phyloP scores from a whole-genome alignment of 2,888 invertebrate genomes.

The Pristionchus japonicus region DNA sequence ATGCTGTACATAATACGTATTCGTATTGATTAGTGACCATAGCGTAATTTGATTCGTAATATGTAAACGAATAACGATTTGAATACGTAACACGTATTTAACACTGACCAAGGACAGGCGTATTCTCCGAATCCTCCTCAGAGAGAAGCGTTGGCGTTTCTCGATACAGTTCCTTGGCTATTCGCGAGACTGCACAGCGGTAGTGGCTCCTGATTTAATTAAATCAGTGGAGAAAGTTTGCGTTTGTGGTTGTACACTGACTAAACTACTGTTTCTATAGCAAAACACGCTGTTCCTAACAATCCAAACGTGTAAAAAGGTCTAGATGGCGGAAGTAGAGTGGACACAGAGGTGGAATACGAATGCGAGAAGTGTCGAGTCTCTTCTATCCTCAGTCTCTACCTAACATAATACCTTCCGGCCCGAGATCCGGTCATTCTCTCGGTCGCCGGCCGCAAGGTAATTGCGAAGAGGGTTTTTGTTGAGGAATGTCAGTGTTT shows the following conservation, averaged over 20 bases:
- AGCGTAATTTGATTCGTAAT: too few relatives aligned
- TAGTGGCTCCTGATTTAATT: constrained; percentile 20
- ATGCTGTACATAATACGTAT: too few relatives aligned
- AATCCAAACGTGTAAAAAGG: background rate
- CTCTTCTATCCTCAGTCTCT: background rate
- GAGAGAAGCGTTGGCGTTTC: background rate
- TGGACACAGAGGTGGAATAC: background rate
- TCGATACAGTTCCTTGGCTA: constrained; percentile 4
- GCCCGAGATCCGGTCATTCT: constrained; percentile 11
- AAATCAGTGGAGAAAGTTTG: too few relatives aligned
- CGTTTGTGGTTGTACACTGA: too few relatives aligned
- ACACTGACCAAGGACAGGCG: background rate
- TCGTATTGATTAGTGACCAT: too few relatives aligned
- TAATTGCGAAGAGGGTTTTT: background rate
- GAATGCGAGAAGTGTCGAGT: background rate
- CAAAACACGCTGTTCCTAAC: background rate
- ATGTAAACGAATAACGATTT: too few relatives aligned
- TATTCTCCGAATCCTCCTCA: background rate
- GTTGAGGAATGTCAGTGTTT: background rate
- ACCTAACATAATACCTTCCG: constrained; percentile 42
- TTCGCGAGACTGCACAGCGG: constrained; percentile 11
- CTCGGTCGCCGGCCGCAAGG: background rate
- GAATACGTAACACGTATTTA: too few relatives aligned
- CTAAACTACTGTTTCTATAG: too few relatives aligned
- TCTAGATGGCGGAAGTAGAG: background rate